Conservation (phyloP, 2,888 invertebrate species). For the Cerastoderma edule region DNA sequence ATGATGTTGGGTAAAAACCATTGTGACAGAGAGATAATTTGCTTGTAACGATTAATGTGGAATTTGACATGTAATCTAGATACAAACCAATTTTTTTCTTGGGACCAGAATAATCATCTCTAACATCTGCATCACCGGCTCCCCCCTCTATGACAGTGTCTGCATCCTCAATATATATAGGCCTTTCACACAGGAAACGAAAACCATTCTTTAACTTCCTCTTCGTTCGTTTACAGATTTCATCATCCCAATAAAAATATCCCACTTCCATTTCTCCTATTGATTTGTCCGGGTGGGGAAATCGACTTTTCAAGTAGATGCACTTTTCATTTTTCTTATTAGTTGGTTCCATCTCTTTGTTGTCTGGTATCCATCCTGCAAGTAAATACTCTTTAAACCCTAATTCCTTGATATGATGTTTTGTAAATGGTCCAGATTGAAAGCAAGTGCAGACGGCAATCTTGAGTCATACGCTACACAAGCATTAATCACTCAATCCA, state of each 20-base stretch:
- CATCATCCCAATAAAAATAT: constrained; percentile 82
- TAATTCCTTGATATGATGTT: no score
- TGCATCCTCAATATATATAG: neutral
- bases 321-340: constrained; percentile 65
- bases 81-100: neutral
- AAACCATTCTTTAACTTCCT: constrained; percentile 49
- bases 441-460: no score
- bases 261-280: constrained; percentile 51
- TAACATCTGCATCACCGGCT: neutral
- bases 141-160: neutral
- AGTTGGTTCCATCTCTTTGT: constrained; percentile 65
- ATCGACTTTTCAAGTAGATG: constrained; percentile 66
- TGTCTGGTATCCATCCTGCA: constrained; percentile 68
- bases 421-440: no score
- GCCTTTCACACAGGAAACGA: constrained; percentile 85
- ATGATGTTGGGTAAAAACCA: no score
- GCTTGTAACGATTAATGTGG: neutral
- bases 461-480: no score
- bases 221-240: constrained; percentile 83
- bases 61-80: no score
- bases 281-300: constrained; percentile 51
- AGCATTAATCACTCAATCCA: no score
- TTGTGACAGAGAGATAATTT: neutral
- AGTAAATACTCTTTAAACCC: no score
- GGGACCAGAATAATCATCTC: neutral